Evolutionary conservation across 2,888 invertebrate species (phyloP), one percentile per base, ranked within the genome.

Genomic region (Agrilus cyanescens): DNA sequence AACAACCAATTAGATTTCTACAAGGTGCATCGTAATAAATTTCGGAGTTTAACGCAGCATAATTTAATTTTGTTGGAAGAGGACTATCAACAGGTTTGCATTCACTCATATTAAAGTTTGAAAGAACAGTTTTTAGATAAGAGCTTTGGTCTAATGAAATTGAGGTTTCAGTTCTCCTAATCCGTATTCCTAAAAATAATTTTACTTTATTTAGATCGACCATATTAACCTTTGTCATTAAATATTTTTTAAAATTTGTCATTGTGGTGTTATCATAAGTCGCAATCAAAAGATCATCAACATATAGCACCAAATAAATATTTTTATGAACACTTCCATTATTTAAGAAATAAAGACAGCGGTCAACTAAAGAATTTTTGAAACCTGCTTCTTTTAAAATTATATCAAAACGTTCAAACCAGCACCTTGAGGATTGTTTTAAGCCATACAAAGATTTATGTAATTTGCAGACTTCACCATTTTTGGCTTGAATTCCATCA

Each of bases 21-120:
- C 47, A 52, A 50, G 43, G 51, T 32, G 51, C 50, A 41, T 51
- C 43, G 49, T 45, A 44, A 15, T 37, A 32, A 46, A 46, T 43
- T 14, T 50, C 46, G 34, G 40, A 49, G 46, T 53, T 50, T 39
- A 51, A 43, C n/a, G 38, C 44, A 5, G 32, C 41, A 46, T 53
- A 50, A 37, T 53, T 43, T 39, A 51, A 32, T 41, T 52, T 46
- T 39, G 40, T 44, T 38, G 44, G 38, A 13, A 52, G 44, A 10
- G 51, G 51, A 15, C 48, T 48, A 32, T 31, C 42, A 10, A 16
- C 49, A 13, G 38, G 35, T 13, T 52, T 46, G 47, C 32, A 44
- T 31, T 31, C 52, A 48, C 15, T 45, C 47, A 46, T 55, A 41
- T 53, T 46, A 46, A 49, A 51, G 45, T 47, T 50, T 20, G 20